phyloP scores from a whole-genome alignment of 2,797 vertebrate genomes.

The Allobates femoralis region DNA sequence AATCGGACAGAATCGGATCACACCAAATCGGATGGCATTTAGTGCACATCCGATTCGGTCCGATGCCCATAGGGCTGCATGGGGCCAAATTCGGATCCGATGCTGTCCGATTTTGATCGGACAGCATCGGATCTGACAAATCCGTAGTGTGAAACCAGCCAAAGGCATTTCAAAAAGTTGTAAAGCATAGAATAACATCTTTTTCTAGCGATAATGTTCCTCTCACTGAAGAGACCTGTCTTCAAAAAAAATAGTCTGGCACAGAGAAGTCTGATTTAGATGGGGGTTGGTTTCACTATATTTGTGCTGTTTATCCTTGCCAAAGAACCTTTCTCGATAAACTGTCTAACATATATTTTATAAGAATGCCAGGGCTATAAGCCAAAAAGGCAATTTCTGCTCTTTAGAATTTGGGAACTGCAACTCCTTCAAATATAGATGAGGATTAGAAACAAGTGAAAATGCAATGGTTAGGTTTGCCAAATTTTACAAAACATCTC shows the following conservation, averaged over 20 bases:
- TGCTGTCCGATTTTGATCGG: too few relatives aligned
- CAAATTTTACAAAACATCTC: slow-evolving; percentile 32
- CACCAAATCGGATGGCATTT: too few relatives aligned
- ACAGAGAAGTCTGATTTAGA: not conserved
- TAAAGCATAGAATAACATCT: not conserved
- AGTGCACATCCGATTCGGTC: too few relatives aligned
- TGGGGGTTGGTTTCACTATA: not conserved
- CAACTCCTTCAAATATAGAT: not conserved
- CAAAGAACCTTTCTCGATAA: not conserved
- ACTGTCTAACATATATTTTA: not conserved
- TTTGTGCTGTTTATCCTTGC: not conserved
- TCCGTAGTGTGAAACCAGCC: too few relatives aligned
- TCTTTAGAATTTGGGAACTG: not conserved
- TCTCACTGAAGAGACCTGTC: not conserved
- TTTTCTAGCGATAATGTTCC: not conserved
- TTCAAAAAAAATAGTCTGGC: not conserved
- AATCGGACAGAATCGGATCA: too few relatives aligned
- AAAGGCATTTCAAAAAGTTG: not conserved
- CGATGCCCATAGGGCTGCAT: too few relatives aligned
- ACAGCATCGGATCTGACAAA: too few relatives aligned
- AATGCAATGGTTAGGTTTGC: slow-evolving; percentile 16
- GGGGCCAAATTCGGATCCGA: too few relatives aligned
- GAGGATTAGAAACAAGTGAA: slow-evolving; percentile 10
- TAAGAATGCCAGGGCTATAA: slow-evolving; percentile 6
- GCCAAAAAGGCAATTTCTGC: slow-evolving; percentile 11